phyloP scores from a whole-genome alignment of 1,140 invertebrate genomes.

The Aphaenogaster ashmeadi region DNA sequence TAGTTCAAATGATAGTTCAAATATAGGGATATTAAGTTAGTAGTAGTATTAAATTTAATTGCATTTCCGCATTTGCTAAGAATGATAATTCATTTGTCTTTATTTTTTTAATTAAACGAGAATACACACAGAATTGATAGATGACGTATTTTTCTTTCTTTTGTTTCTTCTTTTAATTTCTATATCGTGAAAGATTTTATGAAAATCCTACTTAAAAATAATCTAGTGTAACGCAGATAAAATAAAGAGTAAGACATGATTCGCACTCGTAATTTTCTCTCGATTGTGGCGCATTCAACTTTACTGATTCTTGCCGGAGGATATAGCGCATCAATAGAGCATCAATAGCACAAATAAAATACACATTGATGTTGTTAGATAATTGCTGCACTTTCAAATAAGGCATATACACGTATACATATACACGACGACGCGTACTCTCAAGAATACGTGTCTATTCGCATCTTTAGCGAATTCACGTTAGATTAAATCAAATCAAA shows the following conservation, averaged over 20 bases:
- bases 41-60: not conserved
- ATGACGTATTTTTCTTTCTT: not conserved
- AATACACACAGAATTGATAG: not conserved
- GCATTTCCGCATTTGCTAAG: too few relatives aligned
- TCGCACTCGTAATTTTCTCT: not conserved
- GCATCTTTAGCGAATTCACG: not conserved
- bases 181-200: not conserved
- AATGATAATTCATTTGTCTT: not conserved
- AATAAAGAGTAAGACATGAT: not conserved
- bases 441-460: not conserved
- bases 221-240: not conserved
- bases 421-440: not conserved
- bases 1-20: not conserved
- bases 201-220: not conserved
- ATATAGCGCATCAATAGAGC: constrained; percentile 1
- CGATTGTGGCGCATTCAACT: not conserved
- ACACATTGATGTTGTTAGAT: constrained; percentile 21
- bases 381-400: not conserved
- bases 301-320: not conserved
- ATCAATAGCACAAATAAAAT: not conserved
- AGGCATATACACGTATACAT: not conserved
- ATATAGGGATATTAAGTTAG: too few relatives aligned
- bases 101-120: not conserved
- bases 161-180: not conserved
- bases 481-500: not conserved